Evolutionary conservation across 2,797 vertebrate species (phyloP), one percentile per base, ranked within the genome.

Genomic region (Aldrovandia affinis): DNA sequence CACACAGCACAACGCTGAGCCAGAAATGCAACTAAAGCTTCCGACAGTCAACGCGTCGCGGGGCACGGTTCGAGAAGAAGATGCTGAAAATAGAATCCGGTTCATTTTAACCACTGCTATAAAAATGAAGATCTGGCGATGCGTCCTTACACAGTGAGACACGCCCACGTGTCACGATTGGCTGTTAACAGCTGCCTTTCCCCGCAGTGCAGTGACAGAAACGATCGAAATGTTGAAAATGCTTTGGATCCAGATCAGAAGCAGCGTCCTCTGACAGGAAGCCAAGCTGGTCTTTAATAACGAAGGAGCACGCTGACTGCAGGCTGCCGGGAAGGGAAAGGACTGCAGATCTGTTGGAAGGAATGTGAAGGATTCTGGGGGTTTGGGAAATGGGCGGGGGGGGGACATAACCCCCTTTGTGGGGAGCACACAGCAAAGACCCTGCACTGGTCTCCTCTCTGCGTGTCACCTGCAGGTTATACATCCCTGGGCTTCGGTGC

Each of bases 361-460:
- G 77, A 78, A 54, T 28, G 50, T 47, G 47, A 44, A 70, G 65
- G 65, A 70, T 70, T 75, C 22, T n/a, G 36, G 70, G 44, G 47
- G 77, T 52, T 78, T 10, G 44, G 47, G 77, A 47, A 15, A 50
- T 28, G 25, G 1, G 22, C 15, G 47, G 77, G 77, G 8, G 14
- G 20, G 44, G 1, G 30, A 30, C 47, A 52, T n/a, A 78, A 78
- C 25, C 12, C 47, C 22, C 47, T 52, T 52, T 78, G 77, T 52
- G 77, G n/a, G 75, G 75, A 50, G 75, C 75, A 30, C 47, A 28
- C n/a, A 30, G 73, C 33, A 75, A 18, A 75, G 36, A 20, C 39
- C 36, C 70, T 75, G 25, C 44, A 18, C 54, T 78, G 77, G 77
- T 12, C n/a, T 25, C 12, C 18, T 18, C 30, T 54, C 47, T 78